phyloP scores from a whole-genome alignment of 2,797 vertebrate genomes.

The Ispidina lecontei region DNA sequence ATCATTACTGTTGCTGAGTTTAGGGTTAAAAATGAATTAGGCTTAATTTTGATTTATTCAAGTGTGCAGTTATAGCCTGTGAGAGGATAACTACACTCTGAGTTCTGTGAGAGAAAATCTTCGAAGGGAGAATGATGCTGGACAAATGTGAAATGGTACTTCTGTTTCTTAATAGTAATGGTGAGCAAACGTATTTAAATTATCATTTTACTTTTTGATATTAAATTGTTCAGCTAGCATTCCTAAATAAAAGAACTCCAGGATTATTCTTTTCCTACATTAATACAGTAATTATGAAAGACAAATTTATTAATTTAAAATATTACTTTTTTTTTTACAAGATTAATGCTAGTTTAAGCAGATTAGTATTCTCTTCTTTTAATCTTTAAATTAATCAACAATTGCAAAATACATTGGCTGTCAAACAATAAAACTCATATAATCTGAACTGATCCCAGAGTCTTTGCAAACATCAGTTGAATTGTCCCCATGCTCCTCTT shows the following conservation, averaged over 20 bases:
- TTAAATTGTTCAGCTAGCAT: background rate
- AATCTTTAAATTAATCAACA: background rate
- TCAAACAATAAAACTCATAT: background rate
- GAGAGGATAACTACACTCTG: slow-evolving; percentile 32
- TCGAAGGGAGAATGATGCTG: background rate
- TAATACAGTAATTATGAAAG: background rate
- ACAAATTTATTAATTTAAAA: slow-evolving; percentile 36
- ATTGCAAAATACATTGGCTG: background rate
- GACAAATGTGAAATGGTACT: slow-evolving; percentile 13
- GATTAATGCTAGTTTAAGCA: background rate
- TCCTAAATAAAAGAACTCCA: background rate
- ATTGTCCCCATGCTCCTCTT: background rate
- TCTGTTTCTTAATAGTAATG: background rate
- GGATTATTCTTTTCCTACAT: background rate
- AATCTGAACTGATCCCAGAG: background rate
- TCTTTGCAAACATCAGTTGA: background rate
- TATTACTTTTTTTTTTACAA: background rate
- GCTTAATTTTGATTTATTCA: slow-evolving; percentile 47
- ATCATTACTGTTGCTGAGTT: slow-evolving; percentile 36
- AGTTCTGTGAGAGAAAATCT: slow-evolving; percentile 12
- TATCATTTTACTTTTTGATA: background rate
- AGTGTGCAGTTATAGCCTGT: background rate
- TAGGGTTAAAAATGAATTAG: slow-evolving; percentile 54
- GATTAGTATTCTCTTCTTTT: background rate
- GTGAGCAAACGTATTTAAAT: background rate